Base-by-base conservation (phyloP, 2,797 vertebrate genomes). In the Hoplostethus atlanticus region DNA sequence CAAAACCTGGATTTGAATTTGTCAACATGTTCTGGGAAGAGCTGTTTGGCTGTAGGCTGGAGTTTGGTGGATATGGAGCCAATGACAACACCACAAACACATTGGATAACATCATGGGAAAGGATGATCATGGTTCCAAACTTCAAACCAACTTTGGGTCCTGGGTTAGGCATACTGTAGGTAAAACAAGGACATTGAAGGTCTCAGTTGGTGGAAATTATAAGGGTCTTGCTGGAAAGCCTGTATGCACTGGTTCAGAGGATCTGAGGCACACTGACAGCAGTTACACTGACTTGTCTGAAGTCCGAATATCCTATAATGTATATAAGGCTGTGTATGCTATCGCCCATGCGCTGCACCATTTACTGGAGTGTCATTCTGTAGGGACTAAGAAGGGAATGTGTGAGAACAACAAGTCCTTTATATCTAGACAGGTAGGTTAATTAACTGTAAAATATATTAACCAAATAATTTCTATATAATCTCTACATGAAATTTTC, bases 281-380 rank as follows among this genome's bases (percentile, higher is more conserved):
- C 64, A 92, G 90, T 57, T 95, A 93, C 50, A 89, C 83, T 3
- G 90, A 92, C 57, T 83, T 92, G 25, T 90, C 89, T 68, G 54
- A 59, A 57, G 84, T 94, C 28, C 87, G 93, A 81, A 86, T 94
- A 60, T 81, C 94, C 42, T 95, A 95, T 64, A 95, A 93, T 64
- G 94, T 95, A 2, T 93, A 95, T 75, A 94, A 95, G 83, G 95
- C 92, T n/a, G 92, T 94, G 4, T 94, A 94, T 55, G 87, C 92
- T 25, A 84, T 94, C 0, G 93, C 94, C 31, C 88, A 95, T 53
- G 91, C 93, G 12, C 70, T 95, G 69, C 94, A 95, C 62, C 52
- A 61, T 40, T 71, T 92, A 58, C 8, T 91, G n/a, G 76, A 81
- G 47, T 91, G 88, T 71, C 58, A 79, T 54, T 74, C 80, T 57